Evolutionary conservation across 1,140 invertebrate species (phyloP).

Genomic region (Caligus rogercresseyi): DNA sequence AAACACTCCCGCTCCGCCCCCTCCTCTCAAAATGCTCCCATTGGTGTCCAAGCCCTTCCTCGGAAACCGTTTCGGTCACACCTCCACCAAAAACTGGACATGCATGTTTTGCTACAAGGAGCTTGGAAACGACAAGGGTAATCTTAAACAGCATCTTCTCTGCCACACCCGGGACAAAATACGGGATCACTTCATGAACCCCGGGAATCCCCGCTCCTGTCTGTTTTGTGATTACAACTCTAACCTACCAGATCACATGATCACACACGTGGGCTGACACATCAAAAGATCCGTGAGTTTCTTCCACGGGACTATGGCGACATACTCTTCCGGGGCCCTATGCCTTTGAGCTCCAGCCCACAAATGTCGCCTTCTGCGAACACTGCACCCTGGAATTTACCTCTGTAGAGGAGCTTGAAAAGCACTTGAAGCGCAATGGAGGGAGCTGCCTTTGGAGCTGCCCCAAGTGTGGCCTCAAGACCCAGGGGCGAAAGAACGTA

Average conservation of each 20-base stretch:
- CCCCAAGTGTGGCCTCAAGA: background rate
- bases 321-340: background rate
- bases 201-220: background rate
- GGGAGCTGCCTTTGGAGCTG: background rate
- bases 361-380: background rate
- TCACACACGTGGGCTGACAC: background rate
- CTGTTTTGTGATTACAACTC: background rate
- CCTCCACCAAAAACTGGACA: background rate
- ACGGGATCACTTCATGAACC: background rate
- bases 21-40: background rate
- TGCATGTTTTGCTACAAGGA: background rate
- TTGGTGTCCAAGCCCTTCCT: background rate
- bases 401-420: background rate
- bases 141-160: background rate
- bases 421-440: background rate
- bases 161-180: background rate
- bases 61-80: background rate
- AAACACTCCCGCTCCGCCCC: background rate
- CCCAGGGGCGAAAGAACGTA: background rate
- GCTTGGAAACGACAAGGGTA: background rate
- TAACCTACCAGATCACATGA: background rate
- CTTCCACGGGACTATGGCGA: background rate
- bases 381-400: background rate
- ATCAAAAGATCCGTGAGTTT: background rate
- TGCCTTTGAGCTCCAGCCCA: background rate